Base-by-base conservation (phyloP, 2,113 vertebrate species). In the Rhegmatorhina hoffmannsi region DNA sequence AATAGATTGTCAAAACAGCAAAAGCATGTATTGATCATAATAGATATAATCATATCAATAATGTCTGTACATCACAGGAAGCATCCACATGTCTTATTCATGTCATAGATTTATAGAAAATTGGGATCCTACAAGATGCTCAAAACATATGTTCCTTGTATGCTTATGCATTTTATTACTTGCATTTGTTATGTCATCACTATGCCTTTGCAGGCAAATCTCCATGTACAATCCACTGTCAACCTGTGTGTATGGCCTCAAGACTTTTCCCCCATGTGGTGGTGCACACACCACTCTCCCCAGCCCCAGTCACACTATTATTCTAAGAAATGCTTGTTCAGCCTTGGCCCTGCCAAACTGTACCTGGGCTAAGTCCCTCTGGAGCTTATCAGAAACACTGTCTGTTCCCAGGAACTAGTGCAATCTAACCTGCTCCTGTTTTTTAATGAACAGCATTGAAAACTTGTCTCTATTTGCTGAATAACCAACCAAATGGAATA, bases 251-350 rank as follows among this genome's bases (percentile, higher is more conserved):
- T 33, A 14, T 36, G 59, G 77, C 50, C n/a, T 76, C 5, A 19
- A 24, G 59, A n/a, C 24, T 36, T 79, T 58, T 59, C n/a, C 8
- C 18, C 47, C 7, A 8, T 69, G 40, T 3, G 3, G 13, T 17
- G 25, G 20, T 34, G 28, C 19, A 67, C 46, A n/a, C 38, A 67
- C 12, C 15, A 46, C 6, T 67, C 11, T 17, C 24, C 13, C 20
- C 9, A 24, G 13, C 36, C 44, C 46, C 0, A 0, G 36, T 10
- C 24, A 17, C 38, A 10, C 29, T 31, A 2, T 14, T 38, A 4
- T 40, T 40, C 24, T 26, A 14, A 68, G 62, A 31, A 80, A 44
- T 10, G 7, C 5, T 69, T 25, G 13, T 8, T 7, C 12, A 16
- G 9, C 25, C 31, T 50, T 0, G 0, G 26, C 29, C 24, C 60